Evolutionary conservation across 2,888 invertebrate species (phyloP).

Genomic region (Campoplex nolae): DNA sequence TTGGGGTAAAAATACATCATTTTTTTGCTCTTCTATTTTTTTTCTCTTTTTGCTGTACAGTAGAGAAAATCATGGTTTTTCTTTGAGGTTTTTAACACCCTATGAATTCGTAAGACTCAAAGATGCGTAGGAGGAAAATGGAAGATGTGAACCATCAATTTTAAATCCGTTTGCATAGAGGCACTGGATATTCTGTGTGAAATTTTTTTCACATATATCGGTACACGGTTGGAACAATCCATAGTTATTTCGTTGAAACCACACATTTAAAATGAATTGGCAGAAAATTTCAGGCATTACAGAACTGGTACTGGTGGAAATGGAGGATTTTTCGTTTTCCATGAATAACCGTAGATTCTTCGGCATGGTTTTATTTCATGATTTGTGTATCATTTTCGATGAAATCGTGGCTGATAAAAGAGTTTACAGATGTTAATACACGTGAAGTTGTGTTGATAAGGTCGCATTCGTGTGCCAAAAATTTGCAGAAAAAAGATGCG

Average conservation of each 20-base stretch:
- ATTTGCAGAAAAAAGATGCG: neutral
- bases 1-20: too few relatives aligned
- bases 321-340: conserved; percentile 24
- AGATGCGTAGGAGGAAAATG: too few relatives aligned
- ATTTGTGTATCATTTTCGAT: neutral
- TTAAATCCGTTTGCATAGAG: neutral
- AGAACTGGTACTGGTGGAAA: too few relatives aligned
- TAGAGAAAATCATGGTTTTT: too few relatives aligned
- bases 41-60: too few relatives aligned
- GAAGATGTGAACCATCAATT: too few relatives aligned
- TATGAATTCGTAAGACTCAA: too few relatives aligned
- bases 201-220: neutral
- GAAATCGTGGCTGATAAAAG: neutral
- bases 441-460: neutral
- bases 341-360: conserved; percentile 12
- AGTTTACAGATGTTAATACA: neutral
- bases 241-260: neutral
- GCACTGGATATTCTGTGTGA: neutral
- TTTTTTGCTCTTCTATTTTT: too few relatives aligned
- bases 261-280: neutral
- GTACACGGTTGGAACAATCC: neutral
- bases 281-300: neutral
- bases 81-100: too few relatives aligned
- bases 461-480: neutral
- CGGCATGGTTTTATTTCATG: neutral